Conservation (phyloP, 2,888 invertebrate genomes). For the Notocelia uddmanniana region DNA sequence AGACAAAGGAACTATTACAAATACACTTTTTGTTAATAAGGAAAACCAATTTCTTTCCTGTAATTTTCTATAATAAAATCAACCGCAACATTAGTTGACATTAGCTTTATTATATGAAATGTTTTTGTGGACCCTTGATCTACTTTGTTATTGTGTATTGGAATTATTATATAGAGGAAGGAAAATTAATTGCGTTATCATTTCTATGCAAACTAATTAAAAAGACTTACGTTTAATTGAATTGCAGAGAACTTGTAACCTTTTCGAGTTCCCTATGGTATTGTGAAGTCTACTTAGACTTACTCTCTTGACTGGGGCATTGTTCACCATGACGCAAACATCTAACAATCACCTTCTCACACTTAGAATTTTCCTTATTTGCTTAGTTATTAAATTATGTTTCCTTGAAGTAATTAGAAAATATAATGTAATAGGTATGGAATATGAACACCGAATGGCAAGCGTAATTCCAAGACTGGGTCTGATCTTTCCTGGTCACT, state of each 20-base stretch:
- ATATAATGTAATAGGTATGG: not conserved
- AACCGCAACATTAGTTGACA: not conserved
- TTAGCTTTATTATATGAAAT: not conserved
- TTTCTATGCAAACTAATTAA: not conserved
- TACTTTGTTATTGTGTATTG: conserved; percentile 36
- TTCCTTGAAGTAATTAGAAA: not conserved
- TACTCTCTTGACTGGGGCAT: conserved; percentile 16
- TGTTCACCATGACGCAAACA: conserved; percentile 3
- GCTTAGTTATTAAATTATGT: conserved; percentile 7
- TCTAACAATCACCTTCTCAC: conserved; percentile 14
- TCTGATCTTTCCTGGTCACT: too few relatives aligned
- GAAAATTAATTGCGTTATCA: conserved; percentile 26
- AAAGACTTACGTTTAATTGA: not conserved
- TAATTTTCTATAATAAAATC: conserved; percentile 13
- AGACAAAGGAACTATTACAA: not conserved
- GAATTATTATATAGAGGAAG: conserved; percentile 29
- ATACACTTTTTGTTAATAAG: not conserved
- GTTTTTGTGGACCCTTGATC: not conserved
- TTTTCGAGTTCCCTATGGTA: not conserved
- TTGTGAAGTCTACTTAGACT: conserved; percentile 8
- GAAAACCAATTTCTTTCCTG: not conserved
- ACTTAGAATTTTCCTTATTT: conserved; percentile 22
- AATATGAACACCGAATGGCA: too few relatives aligned
- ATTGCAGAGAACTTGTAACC: not conserved
- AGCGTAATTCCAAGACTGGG: too few relatives aligned